Evolutionary conservation across 2,113 vertebrate species (phyloP).

Genomic region (Orthochromis malagaraziensis): DNA sequence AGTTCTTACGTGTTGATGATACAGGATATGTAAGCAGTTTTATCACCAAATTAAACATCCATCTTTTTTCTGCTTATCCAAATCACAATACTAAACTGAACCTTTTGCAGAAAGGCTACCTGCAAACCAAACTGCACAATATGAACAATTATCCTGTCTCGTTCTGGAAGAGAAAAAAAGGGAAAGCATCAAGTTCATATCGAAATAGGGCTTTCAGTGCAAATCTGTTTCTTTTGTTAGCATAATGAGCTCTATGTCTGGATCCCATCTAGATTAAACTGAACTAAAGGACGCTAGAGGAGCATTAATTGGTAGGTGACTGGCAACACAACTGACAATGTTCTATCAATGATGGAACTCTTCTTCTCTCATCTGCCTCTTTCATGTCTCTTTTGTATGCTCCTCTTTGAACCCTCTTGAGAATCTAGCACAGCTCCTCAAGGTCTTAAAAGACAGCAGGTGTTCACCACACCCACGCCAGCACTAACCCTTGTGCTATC

Average conservation of each 20-base stretch:
- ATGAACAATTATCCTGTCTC: not conserved
- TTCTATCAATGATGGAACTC: not conserved
- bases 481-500: slow-evolving; percentile 1
- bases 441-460: slow-evolving; percentile 57
- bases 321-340: not conserved
- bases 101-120: not conserved
- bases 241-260: not conserved
- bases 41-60: not conserved
- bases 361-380: slow-evolving; percentile 1
- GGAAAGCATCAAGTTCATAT: not conserved
- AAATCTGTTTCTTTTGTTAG: slow-evolving; percentile 4
- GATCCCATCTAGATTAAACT: not conserved
- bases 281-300: not conserved
- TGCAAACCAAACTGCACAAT: not conserved
- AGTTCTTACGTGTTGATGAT: not conserved
- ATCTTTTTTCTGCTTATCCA: not conserved
- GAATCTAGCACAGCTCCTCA: slow-evolving; percentile 4
- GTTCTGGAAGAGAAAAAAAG: not conserved
- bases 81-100: not conserved
- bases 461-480: slow-evolving; percentile 47
- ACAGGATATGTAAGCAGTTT: not conserved
- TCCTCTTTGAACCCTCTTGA: slow-evolving; percentile 22
- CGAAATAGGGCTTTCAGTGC: not conserved
- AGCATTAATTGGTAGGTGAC: slow-evolving; percentile 23
- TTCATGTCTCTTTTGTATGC: slow-evolving; percentile 11